Evolutionary conservation across 2,113 vertebrate genomes (phyloP), one percentile per base, ranked within the genome.

Genomic region (Casuarius casuarius): DNA sequence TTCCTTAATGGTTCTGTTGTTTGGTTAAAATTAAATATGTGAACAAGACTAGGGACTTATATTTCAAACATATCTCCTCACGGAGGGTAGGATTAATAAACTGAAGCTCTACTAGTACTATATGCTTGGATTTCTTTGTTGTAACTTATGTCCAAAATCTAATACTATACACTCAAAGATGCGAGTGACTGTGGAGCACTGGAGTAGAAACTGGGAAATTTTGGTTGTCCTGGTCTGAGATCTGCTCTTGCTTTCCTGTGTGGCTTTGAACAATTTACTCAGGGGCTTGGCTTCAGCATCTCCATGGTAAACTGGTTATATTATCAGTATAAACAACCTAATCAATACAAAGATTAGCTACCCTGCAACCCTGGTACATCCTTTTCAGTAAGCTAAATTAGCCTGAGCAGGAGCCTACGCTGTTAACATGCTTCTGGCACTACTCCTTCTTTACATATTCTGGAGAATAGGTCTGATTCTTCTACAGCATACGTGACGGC

Each of bases 21-120:
- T 48, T 42, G 44, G 65, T 58, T 79, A 80, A 93, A 89, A 87
- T 54, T 35, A 67, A 74, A 81, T 81, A 77, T 91, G 61, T 78
- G 40, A 11, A 13, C 21, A 81, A 77, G 61, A 74, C n/a, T 71
- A 18, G 9, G 56, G 22, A 66, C 59, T 89, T 89, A 21, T 29
- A 68, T 38, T 80, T 89, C 49, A 83, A 83, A 66, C 8, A 35
- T 63, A 58, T 70, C 72, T 90, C 73, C 16, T 21, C 71, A 21
- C 59, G 91, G 67, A 78, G 40, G 6, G 35, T 75, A 38, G 26
- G 28, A 89, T 89, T n/a, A 28, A 48, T 72, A 93, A 84, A 81
- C 10, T 28, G 3, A 35, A 77, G 1, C 65, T 85, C 84, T 79
- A 13, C 11, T 62, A 38, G 49, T 35, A 66, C 62, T 31, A 62